Conservation (phyloP, 2,113 vertebrate species). For the Genyomyrus donnyi region DNA sequence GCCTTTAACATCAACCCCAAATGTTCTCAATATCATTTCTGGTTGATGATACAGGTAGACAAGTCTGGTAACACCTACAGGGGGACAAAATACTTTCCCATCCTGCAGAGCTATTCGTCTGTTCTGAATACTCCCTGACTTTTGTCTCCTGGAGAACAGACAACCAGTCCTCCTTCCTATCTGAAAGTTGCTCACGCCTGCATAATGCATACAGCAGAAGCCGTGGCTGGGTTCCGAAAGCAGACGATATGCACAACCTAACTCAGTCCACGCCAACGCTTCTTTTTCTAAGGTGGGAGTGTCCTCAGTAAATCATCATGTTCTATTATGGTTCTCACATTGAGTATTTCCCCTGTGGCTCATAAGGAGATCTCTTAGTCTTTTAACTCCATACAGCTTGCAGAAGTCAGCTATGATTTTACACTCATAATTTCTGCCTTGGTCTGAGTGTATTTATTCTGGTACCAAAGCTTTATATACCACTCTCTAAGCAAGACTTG, state of each 20-base stretch:
- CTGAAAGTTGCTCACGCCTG: no score
- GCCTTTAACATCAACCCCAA: neutral
- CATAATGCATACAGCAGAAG: no score
- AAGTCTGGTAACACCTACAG: no score
- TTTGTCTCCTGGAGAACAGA: no score
- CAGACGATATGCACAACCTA: no score
- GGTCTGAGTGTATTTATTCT: neutral
- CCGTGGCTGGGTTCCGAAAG: no score
- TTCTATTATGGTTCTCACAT: neutral
- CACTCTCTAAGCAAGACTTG: neutral
- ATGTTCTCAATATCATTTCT: neutral
- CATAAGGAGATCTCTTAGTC: neutral
- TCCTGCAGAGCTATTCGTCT: no score
- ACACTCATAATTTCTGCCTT: neutral
- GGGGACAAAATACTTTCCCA: no score
- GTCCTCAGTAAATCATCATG: neutral
- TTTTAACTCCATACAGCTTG: neutral
- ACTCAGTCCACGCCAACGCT: neutral
- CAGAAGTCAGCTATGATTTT: neutral
- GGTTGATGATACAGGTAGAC: neutral
- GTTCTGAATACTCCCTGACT: no score
- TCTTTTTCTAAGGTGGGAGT: neutral
- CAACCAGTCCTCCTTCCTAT: no score
- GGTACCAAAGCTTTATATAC: neutral
- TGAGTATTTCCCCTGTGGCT: neutral